These are phyloP conservation scores for Clarias gariepinus DNA, from an alignment of 2,113 vertebrate species.

Conservation along the genomic window DNA sequence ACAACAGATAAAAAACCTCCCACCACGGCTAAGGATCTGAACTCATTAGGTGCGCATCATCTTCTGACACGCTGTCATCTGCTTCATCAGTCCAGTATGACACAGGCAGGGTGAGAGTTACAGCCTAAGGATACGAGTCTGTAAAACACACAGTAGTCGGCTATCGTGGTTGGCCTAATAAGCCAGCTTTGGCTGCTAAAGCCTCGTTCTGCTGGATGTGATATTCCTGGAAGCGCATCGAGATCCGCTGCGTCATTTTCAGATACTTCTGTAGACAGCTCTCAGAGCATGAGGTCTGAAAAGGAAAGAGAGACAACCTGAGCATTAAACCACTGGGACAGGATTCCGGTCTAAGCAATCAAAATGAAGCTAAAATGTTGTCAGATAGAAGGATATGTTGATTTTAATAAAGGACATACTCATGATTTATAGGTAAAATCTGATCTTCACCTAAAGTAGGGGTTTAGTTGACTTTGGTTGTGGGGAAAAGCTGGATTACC, in stretches of 20 bases:
- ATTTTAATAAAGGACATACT: neutral
- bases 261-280: conserved; percentile 97
- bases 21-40: neutral
- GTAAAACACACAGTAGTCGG: neutral
- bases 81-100: neutral
- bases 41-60: conserved; percentile 1
- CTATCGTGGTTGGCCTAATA: conserved; percentile 83
- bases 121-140: conserved; percentile 21
- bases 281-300: conserved; percentile 88
- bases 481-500: neutral
- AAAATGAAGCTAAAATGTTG: neutral
- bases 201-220: conserved; percentile 99
- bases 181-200: conserved; percentile 92
- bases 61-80: neutral
- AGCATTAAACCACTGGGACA: neutral
- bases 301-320: conserved; percentile 37
- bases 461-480: neutral
- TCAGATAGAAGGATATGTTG: neutral
- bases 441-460: neutral
- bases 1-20: conserved; percentile 7
- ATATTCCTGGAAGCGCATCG: conserved; percentile 98
- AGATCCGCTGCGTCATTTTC: conserved; percentile 99
- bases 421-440: neutral
- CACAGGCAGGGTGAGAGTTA: conserved; percentile 16
- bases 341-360: neutral